Evolutionary conservation across 2,797 vertebrate species (phyloP), one percentile per base, ranked within the genome.

Genomic region (Spatula clypeata): DNA sequence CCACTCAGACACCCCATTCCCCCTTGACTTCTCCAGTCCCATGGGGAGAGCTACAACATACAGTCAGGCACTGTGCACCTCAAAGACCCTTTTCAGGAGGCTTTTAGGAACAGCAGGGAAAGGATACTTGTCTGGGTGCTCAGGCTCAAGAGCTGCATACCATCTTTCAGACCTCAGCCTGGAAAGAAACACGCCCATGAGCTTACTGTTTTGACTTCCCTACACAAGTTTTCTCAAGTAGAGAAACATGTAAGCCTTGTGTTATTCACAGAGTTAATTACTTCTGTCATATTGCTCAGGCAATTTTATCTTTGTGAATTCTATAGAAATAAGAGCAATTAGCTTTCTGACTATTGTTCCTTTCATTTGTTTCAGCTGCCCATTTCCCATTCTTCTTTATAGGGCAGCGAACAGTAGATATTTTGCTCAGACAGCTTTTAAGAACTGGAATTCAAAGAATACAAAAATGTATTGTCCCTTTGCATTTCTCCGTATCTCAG

Each of bases 251-350:
- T 65, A 75, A 83, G 54, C 47, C 53, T 71, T n/a, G 74, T 6
- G n/a, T 92, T 82, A 67, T 89, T 90, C 40, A 64, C 40, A 67
- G 57, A 90, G 81, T 54, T 86, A 96, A 94, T 91, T 31, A 45
- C 32, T 71, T 73, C 58, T 72, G 70, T 86, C 26, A 42, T 57
- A 65, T 17, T 80, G 24, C 84, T 90, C 44, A 26, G 75, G 45
- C 24, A 94, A 88, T 94, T 86, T 83, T 86, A 44, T 88, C 51
- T 80, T 67, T 89, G 20, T 86, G 40, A 77, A 74, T 90, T 77
- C 75, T 49, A 93, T n/a, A n/a, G 69, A 95, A 96, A 89, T 82
- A 80, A 73, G 73, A 79, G 65, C 72, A 91, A 91, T 88, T 91
- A 93, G 34, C 34, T 90, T 93, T 88, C 81, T 94, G 61, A 55